Base-by-base conservation (phyloP, 2,888 invertebrate genomes). In the Macrosoma leucophasiata region DNA sequence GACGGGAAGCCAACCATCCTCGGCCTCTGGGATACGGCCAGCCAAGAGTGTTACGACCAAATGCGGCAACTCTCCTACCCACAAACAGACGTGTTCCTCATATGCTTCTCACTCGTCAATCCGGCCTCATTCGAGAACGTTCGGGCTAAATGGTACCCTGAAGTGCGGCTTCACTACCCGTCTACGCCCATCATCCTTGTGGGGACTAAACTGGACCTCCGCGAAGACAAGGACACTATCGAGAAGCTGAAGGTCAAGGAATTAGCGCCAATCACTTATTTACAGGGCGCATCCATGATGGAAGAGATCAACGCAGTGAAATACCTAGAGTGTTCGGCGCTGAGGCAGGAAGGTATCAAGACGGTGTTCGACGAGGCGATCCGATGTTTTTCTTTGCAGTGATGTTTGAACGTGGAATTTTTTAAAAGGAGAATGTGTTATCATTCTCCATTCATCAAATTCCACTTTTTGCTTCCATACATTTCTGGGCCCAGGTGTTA, bases 341-440 rank as follows among this genome's bases (percentile, higher is more conserved):
- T 98, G 48, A 98, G 97, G 62, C 97, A 98, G 87, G 97, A 97
- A 85, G 97, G 97, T 30, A 88, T 98, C 54, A 98, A 98, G 88
- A 97, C 96, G 41, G 99, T 99, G 52, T 99, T 99, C 78, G 99
- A 99, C 78, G 98, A 99, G 87, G 98, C 99, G 47, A 99, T 99
- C 75, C 91, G 97, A 23, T 19, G 24, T 15, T 34, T 32, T 27
- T 18, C 14, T 13, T 27, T 9, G 12, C n/a, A 10, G 19, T 6
- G n/a, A 11, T 19, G 28, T 28, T 28, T 27, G 47, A 43, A 62
- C 59, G 68, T 67, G 68, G 70, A 74, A 74, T 79, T 81, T 77
- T 79, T 81, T 47, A 70, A 74, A 69, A 64, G 64, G 70, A 52
- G 62, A n/a, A n/a, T n/a, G n/a, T n/a, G n/a, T n/a, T n/a, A n/a